Percentiles rank a stretch among this genome's conserved stretches.
Conservation (phyloP, 2,797 vertebrate species). For the Oreortyx pictus region DNA sequence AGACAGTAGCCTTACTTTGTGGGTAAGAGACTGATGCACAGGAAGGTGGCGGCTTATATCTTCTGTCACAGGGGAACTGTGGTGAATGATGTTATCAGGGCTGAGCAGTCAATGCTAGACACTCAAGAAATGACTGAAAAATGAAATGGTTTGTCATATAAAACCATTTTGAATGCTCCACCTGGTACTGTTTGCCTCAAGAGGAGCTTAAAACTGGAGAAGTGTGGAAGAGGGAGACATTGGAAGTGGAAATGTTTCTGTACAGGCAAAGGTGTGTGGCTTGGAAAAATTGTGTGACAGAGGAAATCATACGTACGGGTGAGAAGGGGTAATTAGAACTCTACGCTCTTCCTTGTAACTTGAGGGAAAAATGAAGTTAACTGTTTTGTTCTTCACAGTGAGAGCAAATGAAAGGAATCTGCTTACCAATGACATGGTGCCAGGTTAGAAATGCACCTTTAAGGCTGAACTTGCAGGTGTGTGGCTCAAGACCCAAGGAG, state of each 20-base stretch:
- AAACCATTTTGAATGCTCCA: neutral
- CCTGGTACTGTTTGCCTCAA: neutral
- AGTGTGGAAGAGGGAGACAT: neutral
- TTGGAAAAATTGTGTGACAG: neutral
- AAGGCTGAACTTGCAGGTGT: neutral
- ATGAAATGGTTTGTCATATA: neutral
- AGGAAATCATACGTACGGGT: neutral
- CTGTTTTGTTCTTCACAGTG: neutral
- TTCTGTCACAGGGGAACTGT: neutral
- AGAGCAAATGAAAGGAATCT: neutral
- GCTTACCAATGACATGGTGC: neutral
- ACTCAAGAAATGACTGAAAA: neutral
- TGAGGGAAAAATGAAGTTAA: fast-evolving
- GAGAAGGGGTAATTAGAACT: neutral
- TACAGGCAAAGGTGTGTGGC: neutral
- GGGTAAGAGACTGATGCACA: neutral
- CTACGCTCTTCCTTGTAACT: neutral
- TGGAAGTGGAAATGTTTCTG: neutral
- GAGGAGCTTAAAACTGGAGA: neutral
- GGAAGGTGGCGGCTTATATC: neutral
- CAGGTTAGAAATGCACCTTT: neutral
- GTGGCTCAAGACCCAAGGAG: neutral
- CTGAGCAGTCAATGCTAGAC: neutral
- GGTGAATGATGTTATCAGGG: neutral
- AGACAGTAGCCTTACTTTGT: neutral